phyloP scores from a whole-genome alignment of 2,888 invertebrate genomes.

The Drosophila imparisetae region DNA sequence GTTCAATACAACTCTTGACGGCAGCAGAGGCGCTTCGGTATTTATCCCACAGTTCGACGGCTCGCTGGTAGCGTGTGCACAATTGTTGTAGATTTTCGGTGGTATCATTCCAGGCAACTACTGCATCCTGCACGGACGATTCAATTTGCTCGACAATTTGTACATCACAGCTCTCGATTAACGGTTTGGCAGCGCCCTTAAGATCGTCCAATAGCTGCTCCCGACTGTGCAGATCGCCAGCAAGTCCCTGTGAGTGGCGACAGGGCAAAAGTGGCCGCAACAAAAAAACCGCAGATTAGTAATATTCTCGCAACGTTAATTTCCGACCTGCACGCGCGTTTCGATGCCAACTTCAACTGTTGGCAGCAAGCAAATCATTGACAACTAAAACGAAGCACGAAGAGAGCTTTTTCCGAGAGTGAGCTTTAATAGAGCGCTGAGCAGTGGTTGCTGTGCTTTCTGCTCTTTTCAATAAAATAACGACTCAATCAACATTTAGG shows the following conservation, averaged over 20 bases:
- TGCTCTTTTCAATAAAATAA: neutral
- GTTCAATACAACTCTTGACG: conserved; percentile 91
- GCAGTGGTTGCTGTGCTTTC: conserved; percentile 12
- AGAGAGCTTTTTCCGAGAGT: conserved; percentile 40
- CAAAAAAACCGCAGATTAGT: conserved; percentile 4
- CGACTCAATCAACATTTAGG: neutral
- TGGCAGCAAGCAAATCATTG: conserved; percentile 1
- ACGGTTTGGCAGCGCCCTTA: conserved; percentile 89
- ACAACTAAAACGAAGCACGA: conserved; percentile 20
- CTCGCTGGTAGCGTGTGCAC: conserved; percentile 91
- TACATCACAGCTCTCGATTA: conserved; percentile 89
- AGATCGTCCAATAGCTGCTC: conserved; percentile 91
- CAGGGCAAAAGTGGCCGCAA: conserved; percentile 6
- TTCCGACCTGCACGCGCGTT: conserved; percentile 56
- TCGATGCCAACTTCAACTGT: conserved; percentile 68
- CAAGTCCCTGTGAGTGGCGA: conserved; percentile 87
- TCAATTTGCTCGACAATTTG: conserved; percentile 90
- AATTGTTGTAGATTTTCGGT: conserved; percentile 90
- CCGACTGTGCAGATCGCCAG: conserved; percentile 90
- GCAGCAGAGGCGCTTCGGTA: conserved; percentile 92
- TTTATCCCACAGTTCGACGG: conserved; percentile 92
- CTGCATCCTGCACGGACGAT: conserved; percentile 91
- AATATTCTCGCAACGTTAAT: conserved; percentile 27
- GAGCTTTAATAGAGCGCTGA: conserved; percentile 31
- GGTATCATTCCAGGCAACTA: conserved; percentile 92